phyloP scores from a whole-genome alignment of 35 echinoderm and acorn worm species.

The Ophiothrix spiculata region DNA sequence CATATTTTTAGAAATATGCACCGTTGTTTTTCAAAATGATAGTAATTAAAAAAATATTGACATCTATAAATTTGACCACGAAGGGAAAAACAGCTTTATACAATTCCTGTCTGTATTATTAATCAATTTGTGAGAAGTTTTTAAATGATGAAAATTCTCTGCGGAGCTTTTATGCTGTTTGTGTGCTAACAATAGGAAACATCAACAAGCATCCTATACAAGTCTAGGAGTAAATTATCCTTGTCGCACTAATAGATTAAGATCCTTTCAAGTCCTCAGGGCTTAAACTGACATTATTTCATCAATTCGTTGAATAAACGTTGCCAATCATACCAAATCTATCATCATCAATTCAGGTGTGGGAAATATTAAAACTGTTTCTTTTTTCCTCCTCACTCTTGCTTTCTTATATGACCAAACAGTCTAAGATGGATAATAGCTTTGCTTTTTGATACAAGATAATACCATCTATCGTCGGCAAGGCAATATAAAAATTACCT shows the following conservation, averaged over 20 bases:
- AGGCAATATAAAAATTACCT: neutral
- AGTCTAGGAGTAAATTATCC: neutral
- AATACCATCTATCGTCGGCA: neutral
- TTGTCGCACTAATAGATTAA: neutral
- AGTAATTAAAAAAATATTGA: neutral
- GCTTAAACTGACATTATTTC: neutral
- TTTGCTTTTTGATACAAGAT: constrained; percentile 9
- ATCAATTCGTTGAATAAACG: constrained; percentile 1
- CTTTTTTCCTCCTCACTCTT: neutral
- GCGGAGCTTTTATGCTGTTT: neutral
- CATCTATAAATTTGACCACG: neutral
- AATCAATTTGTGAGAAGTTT: no score
- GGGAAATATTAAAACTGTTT: constrained; percentile 16
- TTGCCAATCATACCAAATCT: constrained; percentile 3
- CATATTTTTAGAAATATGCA: neutral
- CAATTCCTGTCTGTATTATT: neutral
- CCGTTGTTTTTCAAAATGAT: neutral
- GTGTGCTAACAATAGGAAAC: neutral
- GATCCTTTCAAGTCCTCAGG: neutral
- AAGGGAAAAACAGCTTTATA: neutral
- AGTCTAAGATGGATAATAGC: constrained; percentile 5
- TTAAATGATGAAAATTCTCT: neutral
- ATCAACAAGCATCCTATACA: neutral
- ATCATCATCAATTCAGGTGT: constrained; percentile 12
- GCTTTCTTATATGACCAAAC: neutral